Evolutionary conservation across 2,888 invertebrate species (phyloP).

Genomic region (Xylota sylvarum): DNA sequence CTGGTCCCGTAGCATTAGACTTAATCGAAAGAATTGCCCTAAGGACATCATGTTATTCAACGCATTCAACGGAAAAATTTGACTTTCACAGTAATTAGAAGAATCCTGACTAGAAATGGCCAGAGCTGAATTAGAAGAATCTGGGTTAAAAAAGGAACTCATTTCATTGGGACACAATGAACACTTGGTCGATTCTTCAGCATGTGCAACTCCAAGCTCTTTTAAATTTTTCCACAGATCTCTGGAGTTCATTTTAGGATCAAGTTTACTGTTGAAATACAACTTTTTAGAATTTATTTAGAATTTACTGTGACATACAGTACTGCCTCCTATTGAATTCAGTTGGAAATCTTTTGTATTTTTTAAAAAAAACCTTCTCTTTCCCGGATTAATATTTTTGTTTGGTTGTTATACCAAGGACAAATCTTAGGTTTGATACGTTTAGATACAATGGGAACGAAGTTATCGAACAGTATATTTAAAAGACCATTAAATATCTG

Average conservation of each 20-base stretch:
- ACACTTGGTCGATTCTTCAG: too few relatives aligned
- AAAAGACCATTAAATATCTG: neutral
- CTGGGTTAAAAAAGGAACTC: neutral
- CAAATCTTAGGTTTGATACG: neutral
- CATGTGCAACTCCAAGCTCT: neutral
- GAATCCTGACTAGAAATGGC: neutral
- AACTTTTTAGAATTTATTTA: neutral
- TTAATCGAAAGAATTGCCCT: neutral
- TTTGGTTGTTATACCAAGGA: neutral
- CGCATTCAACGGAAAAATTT: neutral
- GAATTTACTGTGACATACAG: neutral
- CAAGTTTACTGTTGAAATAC: neutral
- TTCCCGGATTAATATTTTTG: neutral
- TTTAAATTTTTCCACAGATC: neutral
- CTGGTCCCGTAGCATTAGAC: neutral
- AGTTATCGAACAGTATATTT: neutral
- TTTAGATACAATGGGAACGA: neutral
- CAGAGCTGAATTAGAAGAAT: neutral
- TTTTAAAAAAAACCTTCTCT: neutral
- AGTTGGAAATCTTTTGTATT: neutral
- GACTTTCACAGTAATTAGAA: neutral
- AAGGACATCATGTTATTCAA: neutral
- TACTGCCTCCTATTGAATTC: neutral
- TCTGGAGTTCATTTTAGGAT: neutral
- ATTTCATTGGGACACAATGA: neutral